These are phyloP conservation scores for Cyprinodon brontotheroides DNA, from an alignment of 2,113 vertebrate species.

Conservation along the genomic window DNA sequence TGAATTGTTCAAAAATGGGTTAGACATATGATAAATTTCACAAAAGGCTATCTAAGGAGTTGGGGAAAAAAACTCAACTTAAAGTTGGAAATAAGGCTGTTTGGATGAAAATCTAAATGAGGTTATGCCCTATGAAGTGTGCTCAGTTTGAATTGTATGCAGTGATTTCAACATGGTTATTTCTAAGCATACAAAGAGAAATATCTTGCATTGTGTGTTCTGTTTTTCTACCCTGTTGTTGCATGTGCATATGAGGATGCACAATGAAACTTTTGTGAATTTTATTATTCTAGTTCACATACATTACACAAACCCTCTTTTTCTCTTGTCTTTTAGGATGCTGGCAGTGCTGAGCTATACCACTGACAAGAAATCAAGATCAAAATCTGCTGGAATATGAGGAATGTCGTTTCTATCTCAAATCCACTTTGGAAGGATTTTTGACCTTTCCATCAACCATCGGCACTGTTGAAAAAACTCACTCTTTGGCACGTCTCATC, in stretches of 20 bases:
- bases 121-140: conserved; percentile 42
- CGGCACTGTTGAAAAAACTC: conserved; percentile 18
- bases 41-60: conserved; percentile 28
- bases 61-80: conserved; percentile 44
- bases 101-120: conserved; percentile 64
- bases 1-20: conserved; percentile 42
- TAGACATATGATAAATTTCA: conserved; percentile 29
- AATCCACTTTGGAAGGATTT: conserved; percentile 44
- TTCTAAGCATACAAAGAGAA: conserved; percentile 24
- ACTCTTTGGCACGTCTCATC: conserved; percentile 45
- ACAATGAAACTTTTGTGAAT: background rate
- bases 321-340: conserved; percentile 60
- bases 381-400: conserved; percentile 54
- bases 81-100: conserved; percentile 62
- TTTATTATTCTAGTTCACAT: background rate
- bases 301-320: conserved; percentile 19
- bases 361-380: conserved; percentile 32
- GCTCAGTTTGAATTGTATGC: conserved; percentile 46
- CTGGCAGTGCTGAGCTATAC: conserved; percentile 27
- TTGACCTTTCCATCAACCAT: conserved; percentile 54
- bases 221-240: conserved; percentile 2
- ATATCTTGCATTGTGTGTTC: background rate
- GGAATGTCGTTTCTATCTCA: conserved; percentile 40
- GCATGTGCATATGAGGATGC: background rate
- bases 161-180: conserved; percentile 45